A percentile compares a stretch with the other conserved stretches of the same genome.
These are phyloP conservation scores for Falco biarmicus DNA, from an alignment of 2,797 vertebrate species.

Conservation along the genomic window DNA sequence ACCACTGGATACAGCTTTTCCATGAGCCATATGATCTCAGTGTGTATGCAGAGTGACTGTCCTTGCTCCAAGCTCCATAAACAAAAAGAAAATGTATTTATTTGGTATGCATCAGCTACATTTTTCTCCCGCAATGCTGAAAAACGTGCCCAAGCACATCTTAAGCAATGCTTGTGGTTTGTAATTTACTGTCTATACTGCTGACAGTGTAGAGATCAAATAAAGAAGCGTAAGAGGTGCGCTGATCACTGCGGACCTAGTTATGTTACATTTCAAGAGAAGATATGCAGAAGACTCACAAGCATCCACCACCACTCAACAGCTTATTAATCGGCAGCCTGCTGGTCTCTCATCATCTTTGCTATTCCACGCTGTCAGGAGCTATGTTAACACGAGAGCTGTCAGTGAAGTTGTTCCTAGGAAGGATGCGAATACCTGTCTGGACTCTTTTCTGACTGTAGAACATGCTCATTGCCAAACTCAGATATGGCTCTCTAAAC, in stretches of 20 bases:
- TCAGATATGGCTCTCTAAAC: background rate
- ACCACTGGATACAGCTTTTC: background rate
- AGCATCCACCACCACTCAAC: background rate
- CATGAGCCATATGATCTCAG: background rate
- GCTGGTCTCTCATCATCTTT: background rate
- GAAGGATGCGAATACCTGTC: background rate
- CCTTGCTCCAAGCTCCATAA: background rate
- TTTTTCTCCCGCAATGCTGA: background rate
- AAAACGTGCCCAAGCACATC: background rate
- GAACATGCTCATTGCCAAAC: background rate
- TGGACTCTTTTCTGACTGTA: background rate
- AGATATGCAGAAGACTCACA: background rate
- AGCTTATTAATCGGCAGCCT: constrained; percentile 59
- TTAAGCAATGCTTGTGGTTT: background rate
- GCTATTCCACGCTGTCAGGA: background rate
- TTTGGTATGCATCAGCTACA: background rate
- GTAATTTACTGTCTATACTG: background rate
- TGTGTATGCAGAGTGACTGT: background rate
- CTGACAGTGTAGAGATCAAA: constrained; percentile 1
- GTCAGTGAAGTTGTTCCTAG: background rate
- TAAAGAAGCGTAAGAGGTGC: background rate
- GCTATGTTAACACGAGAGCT: constrained; percentile 2
- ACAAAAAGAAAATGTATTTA: background rate
- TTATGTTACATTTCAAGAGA: background rate
- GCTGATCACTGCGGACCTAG: background rate